These are phyloP conservation scores for Lycodopsis pacificus DNA, from an alignment of 2,797 vertebrate species.

Conservation along the genomic window DNA sequence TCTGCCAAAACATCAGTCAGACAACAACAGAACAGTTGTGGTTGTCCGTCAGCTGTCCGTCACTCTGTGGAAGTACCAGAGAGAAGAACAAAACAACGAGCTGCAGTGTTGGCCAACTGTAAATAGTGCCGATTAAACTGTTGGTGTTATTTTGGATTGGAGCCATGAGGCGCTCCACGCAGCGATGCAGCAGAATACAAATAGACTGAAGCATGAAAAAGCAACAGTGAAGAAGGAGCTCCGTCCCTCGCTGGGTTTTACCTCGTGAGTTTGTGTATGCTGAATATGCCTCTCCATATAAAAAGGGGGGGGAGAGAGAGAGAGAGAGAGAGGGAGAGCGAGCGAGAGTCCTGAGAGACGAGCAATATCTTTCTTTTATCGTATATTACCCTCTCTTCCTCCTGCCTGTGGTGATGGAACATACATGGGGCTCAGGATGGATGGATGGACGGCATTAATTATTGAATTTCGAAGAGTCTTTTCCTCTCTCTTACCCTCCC, in stretches of 20 bases:
- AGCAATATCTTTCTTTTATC: slow-evolving; percentile 43
- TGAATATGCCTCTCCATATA: slow-evolving; percentile 20
- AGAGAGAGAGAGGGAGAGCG: not conserved
- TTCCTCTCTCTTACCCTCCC: not conserved
- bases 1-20: slow-evolving; percentile 58
- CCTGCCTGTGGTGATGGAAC: slow-evolving; percentile 40
- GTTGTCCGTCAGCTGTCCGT: slow-evolving; percentile 56
- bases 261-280: slow-evolving; percentile 1
- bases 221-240: not conserved
- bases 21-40: slow-evolving; percentile 59
- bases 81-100: slow-evolving; percentile 29
- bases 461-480: slow-evolving; percentile 52
- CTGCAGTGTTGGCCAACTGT: slow-evolving; percentile 42
- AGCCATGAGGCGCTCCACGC: slow-evolving; percentile 21
- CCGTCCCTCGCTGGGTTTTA: slow-evolving; percentile 11
- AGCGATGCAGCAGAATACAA: not conserved
- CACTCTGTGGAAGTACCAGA: slow-evolving; percentile 3
- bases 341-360: slow-evolving; percentile 8
- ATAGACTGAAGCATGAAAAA: not conserved
- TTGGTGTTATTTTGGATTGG: not conserved
- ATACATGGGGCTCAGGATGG: slow-evolving; percentile 38
- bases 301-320: slow-evolving; percentile 33
- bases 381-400: slow-evolving; percentile 39
- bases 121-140: slow-evolving; percentile 29
- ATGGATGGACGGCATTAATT: slow-evolving; percentile 57